These are phyloP conservation scores for Prietella phreatophila DNA, from an alignment of 2,113 vertebrate species.

Conservation along the genomic window DNA sequence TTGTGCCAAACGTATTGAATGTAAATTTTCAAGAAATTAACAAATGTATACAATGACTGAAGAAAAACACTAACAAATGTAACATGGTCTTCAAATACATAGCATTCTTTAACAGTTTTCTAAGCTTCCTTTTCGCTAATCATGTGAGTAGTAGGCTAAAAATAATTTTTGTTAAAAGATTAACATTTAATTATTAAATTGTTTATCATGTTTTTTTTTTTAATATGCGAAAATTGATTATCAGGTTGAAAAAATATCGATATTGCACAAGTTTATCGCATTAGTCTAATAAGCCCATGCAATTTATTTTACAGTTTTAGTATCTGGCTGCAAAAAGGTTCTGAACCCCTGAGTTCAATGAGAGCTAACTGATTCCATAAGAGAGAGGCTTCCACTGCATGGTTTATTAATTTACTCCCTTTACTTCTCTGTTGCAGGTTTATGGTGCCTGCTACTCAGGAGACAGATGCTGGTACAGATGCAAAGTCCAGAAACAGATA, in stretches of 20 bases:
- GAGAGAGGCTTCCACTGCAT: background rate
- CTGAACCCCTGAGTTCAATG: background rate
- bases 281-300: background rate
- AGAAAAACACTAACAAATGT: too few relatives aligned
- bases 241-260: background rate
- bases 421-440: constrained; percentile 60
- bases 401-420: background rate
- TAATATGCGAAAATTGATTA: background rate
- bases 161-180: background rate
- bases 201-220: background rate
- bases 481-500: constrained; percentile 68
- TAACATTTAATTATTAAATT: background rate
- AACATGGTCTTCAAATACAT: too few relatives aligned
- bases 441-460: constrained; percentile 79
- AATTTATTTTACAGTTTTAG: background rate
- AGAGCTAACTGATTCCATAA: background rate
- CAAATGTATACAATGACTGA: too few relatives aligned
- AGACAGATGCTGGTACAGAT: constrained; percentile 80
- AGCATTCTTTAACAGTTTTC: too few relatives aligned
- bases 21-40: too few relatives aligned
- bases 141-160: too few relatives aligned
- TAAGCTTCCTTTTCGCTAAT: too few relatives aligned
- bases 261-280: background rate
- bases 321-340: background rate
- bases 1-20: too few relatives aligned